Evolutionary conservation across 1,140 invertebrate genomes (phyloP), one percentile per base, ranked within the genome.

Genomic region (Neelides sp.): DNA sequence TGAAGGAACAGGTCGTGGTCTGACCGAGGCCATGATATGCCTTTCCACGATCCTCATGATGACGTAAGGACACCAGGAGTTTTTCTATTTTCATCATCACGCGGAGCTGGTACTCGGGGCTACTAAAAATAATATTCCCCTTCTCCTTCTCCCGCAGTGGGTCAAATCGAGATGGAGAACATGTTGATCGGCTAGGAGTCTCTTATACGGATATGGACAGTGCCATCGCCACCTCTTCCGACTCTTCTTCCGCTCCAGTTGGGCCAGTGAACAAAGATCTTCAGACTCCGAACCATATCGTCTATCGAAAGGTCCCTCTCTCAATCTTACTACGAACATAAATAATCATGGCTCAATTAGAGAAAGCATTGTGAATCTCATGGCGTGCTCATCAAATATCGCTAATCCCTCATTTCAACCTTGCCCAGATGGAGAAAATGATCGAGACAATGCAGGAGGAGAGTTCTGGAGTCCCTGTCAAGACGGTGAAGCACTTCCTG

Each of bases 401-500:
- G 36, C 30, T 55, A 30, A 32, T 39, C 15, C 12, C 43, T 24
- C 37, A 36, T 35, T 24, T 57, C 22, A 30, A 50, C 27, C 13
- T 49, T 53, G 69, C 71, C 12, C 64, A 96, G 91, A 98, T 98
- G 91, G 95, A 98, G 67, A 73, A 78, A 17, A 86, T 98, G 19
- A 79, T 98, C 17, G 89, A 95, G 59, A 82, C 81, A 69, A 98
- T 98, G 95, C 86, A 97, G 71, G 86, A 95, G 65, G 89, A 95
- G 69, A 78, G 76, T 17, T 78, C 75, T 10, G 95, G 95, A 15
- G 91, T 99, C 2, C 89, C 91, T 1, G 93, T 99, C 1, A 78
- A 83, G 61, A 98, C 95, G 2, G 95, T 98, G 3, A 98, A 98
- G 72, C 94, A 84, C 65, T 98, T 98, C 66, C 93, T 97, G 85